Evolutionary conservation across 2,888 invertebrate genomes (phyloP), one percentile per base, ranked within the genome.

Genomic region (Philhelius pedissequus): DNA sequence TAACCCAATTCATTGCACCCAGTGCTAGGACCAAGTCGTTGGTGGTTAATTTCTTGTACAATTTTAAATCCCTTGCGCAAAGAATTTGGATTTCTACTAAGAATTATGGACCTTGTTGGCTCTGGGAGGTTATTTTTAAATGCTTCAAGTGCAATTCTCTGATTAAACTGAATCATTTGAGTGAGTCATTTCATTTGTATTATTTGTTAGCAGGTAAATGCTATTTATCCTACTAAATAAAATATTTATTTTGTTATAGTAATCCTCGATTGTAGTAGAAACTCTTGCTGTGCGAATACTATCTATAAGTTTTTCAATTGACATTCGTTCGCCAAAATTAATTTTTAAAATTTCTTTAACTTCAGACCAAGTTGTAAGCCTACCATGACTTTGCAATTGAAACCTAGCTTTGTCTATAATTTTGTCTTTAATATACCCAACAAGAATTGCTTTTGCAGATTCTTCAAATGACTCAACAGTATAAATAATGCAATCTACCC

Each of bases 231-330:
- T 64, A 30, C 75, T 43, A 8, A 71, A n/a, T 7, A 76, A 25
- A n/a, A 56, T n/a, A 13, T 35, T 58, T 8, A 75, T 71, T 38
- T 38, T 76, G 7, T 71, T 20, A 50, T 81, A 81, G 54, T 76
- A 76, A 18, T 71, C 75, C 27, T 70, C 64, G 22, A 76, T 43
- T 32, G 52, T 71, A 4, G 70, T 35, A 27, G 48, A 11, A n/a
- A 62, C 50, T 56, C 70, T 50, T 38, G 69, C 56, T n/a, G 56
- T 50, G 15, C 68, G 66, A 11, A 75, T 48, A 38, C 66, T 58
- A 40, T 70, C 64, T 20, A 75, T 22, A 11, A 81, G 52, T n/a
- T 75, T 32, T 32, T 54, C 38, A 9, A 50, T 11, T 6, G 58
- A 20, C 11, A 58, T 20, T 22, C 25, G 40, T 40, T 75, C 70